Evolutionary conservation across 2,113 vertebrate genomes (phyloP).

Genomic region (Oenanthe oenanthe): DNA sequence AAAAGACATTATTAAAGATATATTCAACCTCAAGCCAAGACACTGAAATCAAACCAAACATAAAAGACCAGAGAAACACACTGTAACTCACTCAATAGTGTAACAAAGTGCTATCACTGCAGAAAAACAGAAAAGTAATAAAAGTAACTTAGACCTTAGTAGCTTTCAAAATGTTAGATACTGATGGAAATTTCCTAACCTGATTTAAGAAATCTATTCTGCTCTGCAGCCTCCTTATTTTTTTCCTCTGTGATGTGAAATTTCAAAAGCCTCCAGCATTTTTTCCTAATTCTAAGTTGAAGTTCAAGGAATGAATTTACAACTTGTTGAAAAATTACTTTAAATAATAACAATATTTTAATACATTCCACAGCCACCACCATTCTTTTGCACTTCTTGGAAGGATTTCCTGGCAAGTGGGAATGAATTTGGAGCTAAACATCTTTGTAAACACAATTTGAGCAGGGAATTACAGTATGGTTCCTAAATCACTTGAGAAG

Average conservation of each 20-base stretch:
- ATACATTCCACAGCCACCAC: neutral
- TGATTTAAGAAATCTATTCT: constrained; percentile 22
- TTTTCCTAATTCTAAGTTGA: neutral
- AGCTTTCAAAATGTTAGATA: neutral
- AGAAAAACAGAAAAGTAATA: constrained; percentile 32
- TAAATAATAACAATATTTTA: neutral
- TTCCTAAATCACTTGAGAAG: neutral
- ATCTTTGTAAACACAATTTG: neutral
- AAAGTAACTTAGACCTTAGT: neutral
- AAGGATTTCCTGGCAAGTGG: neutral
- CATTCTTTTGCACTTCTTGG: neutral
- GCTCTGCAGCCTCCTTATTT: neutral
- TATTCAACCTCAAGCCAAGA: neutral
- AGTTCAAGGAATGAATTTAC: neutral
- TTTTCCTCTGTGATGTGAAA: neutral
- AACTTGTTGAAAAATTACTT: neutral
- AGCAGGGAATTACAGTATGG: neutral
- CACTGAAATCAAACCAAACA: neutral
- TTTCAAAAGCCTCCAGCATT: neutral
- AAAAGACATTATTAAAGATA: constrained; percentile 9
- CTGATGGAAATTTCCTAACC: constrained; percentile 31
- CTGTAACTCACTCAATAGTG: neutral
- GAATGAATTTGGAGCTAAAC: neutral
- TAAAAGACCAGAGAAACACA: neutral
- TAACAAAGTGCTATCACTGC: constrained; percentile 24